Base-by-base conservation (phyloP, 2,888 invertebrate genomes). In the Empis stercorea region DNA sequence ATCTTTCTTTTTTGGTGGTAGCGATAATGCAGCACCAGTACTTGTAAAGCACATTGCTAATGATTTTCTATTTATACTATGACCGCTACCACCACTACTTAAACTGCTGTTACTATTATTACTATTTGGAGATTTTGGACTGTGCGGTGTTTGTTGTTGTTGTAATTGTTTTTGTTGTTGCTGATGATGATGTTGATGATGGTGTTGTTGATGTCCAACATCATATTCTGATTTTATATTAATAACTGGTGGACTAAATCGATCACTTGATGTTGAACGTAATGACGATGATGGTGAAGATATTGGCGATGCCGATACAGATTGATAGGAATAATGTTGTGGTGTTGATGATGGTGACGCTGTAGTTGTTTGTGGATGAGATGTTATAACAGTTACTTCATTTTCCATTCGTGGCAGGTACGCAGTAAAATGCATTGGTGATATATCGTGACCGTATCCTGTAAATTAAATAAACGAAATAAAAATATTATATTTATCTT, bases 1-100 rank as follows among this genome's bases (percentile, higher is more conserved):
- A 68, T 91, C 89, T 68, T 89, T 88, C 69, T 89, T 89, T 69
- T 89, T 89, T 4, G 89, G 89, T 53, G 91, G 89, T 60, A 89
- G 70, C 49, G 87, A 85, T 23, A 87, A 72, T 36, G 85, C 78
- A n/a, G 84, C 80, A 41, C 86, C 87, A 14, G 87, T 87, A 68
- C 87, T 87, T 45, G 87, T 87, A 66, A 84, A 87, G 63, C 86
- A 87, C 81, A 87, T 85, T 38, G 87, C 76, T 55, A 83, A 73
- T 51, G 86, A 84, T 69, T 86, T 85, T 65, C 79, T 61, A 39
- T 48, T 47, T 10, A 2, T 9, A 15, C 10, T 62, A 55, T 23
- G 59, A 55, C 23, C 13, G 13, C 11, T 38, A n/a, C 4, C 13
- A 38, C 17, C 14, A 17, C 11, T 17, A 17, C 10, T 17, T 5